Conservation (phyloP, 1,140 invertebrate genomes). For the Papilio aristodemus region DNA sequence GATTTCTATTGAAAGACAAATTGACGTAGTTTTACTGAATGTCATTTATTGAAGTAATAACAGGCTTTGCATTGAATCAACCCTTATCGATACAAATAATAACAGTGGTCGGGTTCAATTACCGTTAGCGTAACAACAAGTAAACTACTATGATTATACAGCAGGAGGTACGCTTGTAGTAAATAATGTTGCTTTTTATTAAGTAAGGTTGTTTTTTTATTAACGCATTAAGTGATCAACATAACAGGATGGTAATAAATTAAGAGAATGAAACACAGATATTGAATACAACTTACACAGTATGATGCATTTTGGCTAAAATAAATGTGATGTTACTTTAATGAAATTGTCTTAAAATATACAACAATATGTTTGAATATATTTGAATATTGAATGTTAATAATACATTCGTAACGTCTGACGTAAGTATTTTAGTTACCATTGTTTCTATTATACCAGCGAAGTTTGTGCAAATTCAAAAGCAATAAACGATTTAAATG, state of each 20-base stretch:
- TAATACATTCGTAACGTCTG: background rate
- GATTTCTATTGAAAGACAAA: background rate
- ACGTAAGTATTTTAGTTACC: background rate
- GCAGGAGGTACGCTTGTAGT: background rate
- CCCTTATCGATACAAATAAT: slow-evolving; percentile 51
- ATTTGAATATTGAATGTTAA: background rate
- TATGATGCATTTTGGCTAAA: no score
- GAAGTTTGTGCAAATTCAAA: slow-evolving; percentile 19
- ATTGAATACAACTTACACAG: no score
- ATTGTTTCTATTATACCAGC: slow-evolving; percentile 26
- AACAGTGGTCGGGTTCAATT: slow-evolving; percentile 44
- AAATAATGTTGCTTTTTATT: background rate
- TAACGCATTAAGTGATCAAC: background rate
- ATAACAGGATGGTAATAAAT: background rate
- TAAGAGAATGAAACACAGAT: no score
- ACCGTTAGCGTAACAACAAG: slow-evolving; percentile 49
- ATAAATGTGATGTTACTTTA: no score
- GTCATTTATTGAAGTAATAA: slow-evolving; percentile 48
- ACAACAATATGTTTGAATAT: no score
- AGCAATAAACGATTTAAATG: slow-evolving; percentile 33
- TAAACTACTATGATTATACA: slow-evolving; percentile 53
- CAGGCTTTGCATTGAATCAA: slow-evolving; percentile 39
- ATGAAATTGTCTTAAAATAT: no score
- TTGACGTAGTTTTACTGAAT: background rate
- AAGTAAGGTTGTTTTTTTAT: background rate